Evolutionary conservation across 2,797 vertebrate species (phyloP), one percentile per base, ranked within the genome.

Genomic region (Pachyuromys duprasi): DNA sequence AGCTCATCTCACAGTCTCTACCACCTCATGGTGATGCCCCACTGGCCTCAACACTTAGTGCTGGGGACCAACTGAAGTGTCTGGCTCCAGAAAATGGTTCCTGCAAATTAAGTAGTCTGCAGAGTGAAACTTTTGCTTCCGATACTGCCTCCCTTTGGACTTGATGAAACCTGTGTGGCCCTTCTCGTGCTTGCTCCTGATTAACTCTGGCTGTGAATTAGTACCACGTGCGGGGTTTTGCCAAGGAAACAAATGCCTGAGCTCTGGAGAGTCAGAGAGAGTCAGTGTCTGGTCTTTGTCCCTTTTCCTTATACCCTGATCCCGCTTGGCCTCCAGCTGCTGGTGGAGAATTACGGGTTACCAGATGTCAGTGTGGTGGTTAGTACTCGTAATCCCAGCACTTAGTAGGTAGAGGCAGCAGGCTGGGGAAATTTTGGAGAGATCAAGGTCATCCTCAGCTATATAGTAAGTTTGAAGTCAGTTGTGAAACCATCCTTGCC

Each of bases 131-230:
- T 95, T 96, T 36, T 80, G 75, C 86, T 95, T 96, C 94, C 96
- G 84, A 33, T 88, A 14, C 95, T 96, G 89, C 18, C 69, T 74
- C 90, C 89, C 74, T 62, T 75, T 86, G 87, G 94, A 45, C 88
- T 94, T 33, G 42, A 22, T 94, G 96, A 96, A 93, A 75, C 81
- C 83, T 84, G 74, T 55, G 69, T 33, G 42, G 81, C 79, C 93
- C 94, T 97, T 83, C 79, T 63, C 89, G 94, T 82, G 53, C 91
- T 97, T 65, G 28, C 62, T 84, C 87, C 82, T 93, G 76, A 83
- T 83, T 93, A 95, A 89, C 89, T 81, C 72, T n/a, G 7, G 63
- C 7, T 45, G 86, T 97, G 96, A 60, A 90, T 98, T 95, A 96
- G 95, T 95, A 96, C 60, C 42, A 53, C 72, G n/a, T 20, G n/a